phyloP scores from a whole-genome alignment of 2,113 vertebrate species.

The Hystrix brachyura region DNA sequence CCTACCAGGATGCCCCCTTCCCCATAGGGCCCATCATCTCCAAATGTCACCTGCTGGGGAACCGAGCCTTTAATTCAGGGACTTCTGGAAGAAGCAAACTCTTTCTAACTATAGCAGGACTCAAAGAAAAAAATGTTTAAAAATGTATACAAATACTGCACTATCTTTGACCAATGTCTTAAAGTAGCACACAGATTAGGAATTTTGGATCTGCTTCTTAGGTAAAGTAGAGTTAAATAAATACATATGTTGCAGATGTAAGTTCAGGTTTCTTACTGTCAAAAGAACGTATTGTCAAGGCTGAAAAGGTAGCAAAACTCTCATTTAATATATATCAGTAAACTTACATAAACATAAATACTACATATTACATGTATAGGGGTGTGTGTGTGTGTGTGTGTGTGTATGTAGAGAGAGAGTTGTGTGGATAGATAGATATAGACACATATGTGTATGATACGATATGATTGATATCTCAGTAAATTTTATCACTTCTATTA shows the following conservation, averaged over 20 bases:
- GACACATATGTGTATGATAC: background rate
- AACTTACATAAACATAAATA: background rate
- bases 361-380: background rate
- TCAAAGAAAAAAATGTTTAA: background rate
- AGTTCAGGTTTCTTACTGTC: background rate
- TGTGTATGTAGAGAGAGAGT: background rate
- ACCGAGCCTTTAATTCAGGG: background rate
- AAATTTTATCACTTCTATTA: background rate
- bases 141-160: background rate
- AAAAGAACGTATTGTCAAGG: background rate
- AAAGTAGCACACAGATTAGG: background rate
- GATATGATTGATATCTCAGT: background rate
- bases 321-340: background rate
- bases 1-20: no score
- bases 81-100: background rate
- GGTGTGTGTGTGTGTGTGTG: no score
- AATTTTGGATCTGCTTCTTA: background rate
- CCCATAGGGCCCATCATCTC: background rate
- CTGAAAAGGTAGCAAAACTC: background rate
- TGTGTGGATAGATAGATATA: background rate
- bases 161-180: background rate
- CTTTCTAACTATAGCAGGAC: background rate
- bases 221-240: background rate
- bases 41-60: background rate
- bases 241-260: background rate